These are phyloP conservation scores for Artemia sinica DNA, from an alignment of 2,888 invertebrate species.

Conservation along the genomic window DNA sequence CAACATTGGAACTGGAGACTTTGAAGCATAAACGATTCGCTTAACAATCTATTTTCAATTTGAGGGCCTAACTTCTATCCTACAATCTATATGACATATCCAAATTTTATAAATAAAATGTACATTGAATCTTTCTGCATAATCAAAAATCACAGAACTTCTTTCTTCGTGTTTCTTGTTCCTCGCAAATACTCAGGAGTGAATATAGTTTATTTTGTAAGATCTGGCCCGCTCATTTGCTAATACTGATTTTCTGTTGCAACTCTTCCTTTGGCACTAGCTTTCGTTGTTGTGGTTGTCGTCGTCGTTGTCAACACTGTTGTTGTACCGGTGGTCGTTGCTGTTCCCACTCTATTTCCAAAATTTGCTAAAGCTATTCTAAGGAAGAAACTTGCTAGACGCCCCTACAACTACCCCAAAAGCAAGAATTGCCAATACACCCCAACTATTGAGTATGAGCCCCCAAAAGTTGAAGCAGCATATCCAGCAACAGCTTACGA, in stretches of 20 bases:
- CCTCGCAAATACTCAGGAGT: too few relatives aligned
- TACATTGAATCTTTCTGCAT: too few relatives aligned
- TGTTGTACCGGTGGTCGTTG: background rate
- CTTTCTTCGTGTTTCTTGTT: too few relatives aligned
- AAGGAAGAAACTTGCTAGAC: background rate
- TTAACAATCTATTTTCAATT: too few relatives aligned
- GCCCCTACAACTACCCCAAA: background rate
- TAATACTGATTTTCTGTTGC: background rate
- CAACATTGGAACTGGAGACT: too few relatives aligned
- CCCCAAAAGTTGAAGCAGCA: background rate
- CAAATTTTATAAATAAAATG: too few relatives aligned
- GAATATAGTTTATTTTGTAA: too few relatives aligned
- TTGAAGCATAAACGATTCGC: too few relatives aligned
- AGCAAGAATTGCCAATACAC: background rate
- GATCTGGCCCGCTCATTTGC: too few relatives aligned
- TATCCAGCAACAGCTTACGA: background rate
- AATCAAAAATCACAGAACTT: too few relatives aligned
- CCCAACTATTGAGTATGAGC: background rate
- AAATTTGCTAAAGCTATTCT: background rate
- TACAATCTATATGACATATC: too few relatives aligned
- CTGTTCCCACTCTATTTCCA: background rate
- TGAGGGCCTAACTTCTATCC: too few relatives aligned
- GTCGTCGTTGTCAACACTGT: background rate
- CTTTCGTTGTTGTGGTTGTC: conserved; percentile 1
- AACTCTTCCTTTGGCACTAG: conserved; percentile 1